A percentile compares a stretch with the other conserved stretches of the same genome.
These are phyloP conservation scores for Mystacornis crossleyi DNA, from an alignment of 2,113 vertebrate species.

Conservation along the genomic window DNA sequence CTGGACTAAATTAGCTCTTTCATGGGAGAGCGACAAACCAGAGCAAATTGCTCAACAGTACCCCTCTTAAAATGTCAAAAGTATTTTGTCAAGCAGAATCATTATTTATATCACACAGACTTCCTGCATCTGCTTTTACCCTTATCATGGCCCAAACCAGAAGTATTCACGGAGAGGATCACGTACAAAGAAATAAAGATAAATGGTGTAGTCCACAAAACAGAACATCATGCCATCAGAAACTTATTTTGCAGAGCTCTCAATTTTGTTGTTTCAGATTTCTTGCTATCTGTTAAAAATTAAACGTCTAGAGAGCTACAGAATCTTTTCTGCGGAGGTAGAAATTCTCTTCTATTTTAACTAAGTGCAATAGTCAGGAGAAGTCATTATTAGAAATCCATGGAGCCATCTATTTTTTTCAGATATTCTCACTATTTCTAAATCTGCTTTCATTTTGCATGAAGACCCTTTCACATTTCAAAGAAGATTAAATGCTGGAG, in stretches of 20 bases:
- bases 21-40: slow-evolving; percentile 45
- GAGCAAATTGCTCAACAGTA: slow-evolving; percentile 42
- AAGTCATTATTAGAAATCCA: background rate
- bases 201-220: background rate
- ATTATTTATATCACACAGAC: slow-evolving; percentile 39
- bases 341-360: background rate
- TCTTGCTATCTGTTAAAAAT: slow-evolving; percentile 13
- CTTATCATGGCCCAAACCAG: background rate
- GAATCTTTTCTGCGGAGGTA: background rate
- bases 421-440: background rate
- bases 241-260: background rate
- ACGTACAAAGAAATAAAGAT: slow-evolving; percentile 22
- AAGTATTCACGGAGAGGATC: background rate
- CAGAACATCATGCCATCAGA: background rate
- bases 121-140: slow-evolving; percentile 7
- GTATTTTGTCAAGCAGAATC: slow-evolving; percentile 42
- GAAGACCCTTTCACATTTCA: background rate
- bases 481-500: background rate
- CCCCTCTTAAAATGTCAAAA: slow-evolving; percentile 46
- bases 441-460: background rate
- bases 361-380: background rate
- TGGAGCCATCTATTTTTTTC: background rate
- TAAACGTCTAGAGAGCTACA: background rate
- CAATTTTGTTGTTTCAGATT: background rate
- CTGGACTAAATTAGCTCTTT: slow-evolving; percentile 11